A percentile compares a stretch with the other conserved stretches of the same genome.
Conservation (phyloP, 2,113 vertebrate species). For the Austrofundulus limnaeus region DNA sequence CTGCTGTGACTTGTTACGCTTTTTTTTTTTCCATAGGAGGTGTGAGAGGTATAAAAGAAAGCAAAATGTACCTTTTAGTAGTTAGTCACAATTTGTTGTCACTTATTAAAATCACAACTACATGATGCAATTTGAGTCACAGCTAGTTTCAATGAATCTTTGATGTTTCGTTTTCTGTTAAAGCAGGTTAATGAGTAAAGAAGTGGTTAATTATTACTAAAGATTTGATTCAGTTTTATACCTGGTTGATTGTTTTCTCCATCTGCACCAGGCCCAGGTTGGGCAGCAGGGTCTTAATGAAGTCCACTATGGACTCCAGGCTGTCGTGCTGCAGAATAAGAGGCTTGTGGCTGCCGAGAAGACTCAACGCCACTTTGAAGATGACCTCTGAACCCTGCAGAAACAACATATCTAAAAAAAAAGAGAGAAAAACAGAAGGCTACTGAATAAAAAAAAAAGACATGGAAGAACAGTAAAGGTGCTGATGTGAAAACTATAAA, state of each 20-base stretch:
- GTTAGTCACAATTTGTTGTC: not conserved
- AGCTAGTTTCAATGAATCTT: not conserved
- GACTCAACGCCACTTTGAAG: slow-evolving; percentile 94
- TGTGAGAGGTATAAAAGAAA: not conserved
- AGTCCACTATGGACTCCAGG: slow-evolving; percentile 94
- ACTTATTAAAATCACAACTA: not conserved
- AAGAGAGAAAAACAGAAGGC: not conserved
- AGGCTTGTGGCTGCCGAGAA: slow-evolving; percentile 92
- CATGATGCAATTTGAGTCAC: not conserved
- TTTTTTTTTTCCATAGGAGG: not conserved
- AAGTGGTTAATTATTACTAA: not conserved
- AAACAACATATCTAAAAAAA: slow-evolving; percentile 89
- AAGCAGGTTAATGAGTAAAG: not conserved
- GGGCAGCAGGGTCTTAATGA: slow-evolving; percentile 92
- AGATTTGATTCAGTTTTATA: slow-evolving; percentile 43
- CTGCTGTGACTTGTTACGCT: not conserved
- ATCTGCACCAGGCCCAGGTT: slow-evolving; percentile 94
- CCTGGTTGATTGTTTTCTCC: slow-evolving; percentile 98
- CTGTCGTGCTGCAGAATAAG: slow-evolving; percentile 93
- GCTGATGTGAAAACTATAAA: not conserved
- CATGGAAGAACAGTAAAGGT: not conserved
- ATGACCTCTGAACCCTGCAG: slow-evolving; percentile 93
- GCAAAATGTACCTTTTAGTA: not conserved
- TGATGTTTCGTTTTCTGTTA: not conserved
- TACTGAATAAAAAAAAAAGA: not conserved